phyloP scores from a whole-genome alignment of 53 echinoderm and acorn worm species.

The Astropecten irregularis region DNA sequence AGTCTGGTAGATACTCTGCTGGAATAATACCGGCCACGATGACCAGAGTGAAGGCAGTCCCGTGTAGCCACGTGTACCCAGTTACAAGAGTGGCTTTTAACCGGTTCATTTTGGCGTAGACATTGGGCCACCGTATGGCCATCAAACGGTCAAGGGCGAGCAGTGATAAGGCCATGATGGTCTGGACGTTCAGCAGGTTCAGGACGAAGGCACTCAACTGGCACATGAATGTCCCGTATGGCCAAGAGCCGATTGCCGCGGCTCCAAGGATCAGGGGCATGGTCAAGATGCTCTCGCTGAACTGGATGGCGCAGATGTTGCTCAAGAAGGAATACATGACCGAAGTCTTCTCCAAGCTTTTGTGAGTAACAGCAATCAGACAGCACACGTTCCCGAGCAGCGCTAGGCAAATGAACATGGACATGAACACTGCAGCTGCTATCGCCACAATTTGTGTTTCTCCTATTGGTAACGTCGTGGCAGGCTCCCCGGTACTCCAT shows the following conservation, averaged over 20 bases:
- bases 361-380: slow-evolving; percentile 66
- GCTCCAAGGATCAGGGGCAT: slow-evolving; percentile 68
- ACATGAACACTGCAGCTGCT: slow-evolving; percentile 60
- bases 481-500: not conserved
- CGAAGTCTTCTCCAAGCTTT: slow-evolving; percentile 43
- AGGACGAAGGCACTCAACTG: slow-evolving; percentile 78
- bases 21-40: slow-evolving; percentile 68
- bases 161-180: slow-evolving; percentile 63
- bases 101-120: slow-evolving; percentile 57
- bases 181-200: slow-evolving; percentile 69
- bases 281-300: slow-evolving; percentile 70
- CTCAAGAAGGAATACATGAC: slow-evolving; percentile 65
- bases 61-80: slow-evolving; percentile 72
- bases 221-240: slow-evolving; percentile 69
- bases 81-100: slow-evolving; percentile 63
- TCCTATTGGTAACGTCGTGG: not conserved
- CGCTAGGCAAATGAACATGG: slow-evolving; percentile 58
- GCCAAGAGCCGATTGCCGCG: slow-evolving; percentile 65
- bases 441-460: not conserved
- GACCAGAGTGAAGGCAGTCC: slow-evolving; percentile 60
- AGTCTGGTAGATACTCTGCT: slow-evolving; percentile 60
- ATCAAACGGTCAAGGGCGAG: slow-evolving; percentile 75
- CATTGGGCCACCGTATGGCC: slow-evolving; percentile 54
- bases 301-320: slow-evolving; percentile 68
- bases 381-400: slow-evolving; percentile 72